Percentiles rank a stretch among this genome's conserved stretches.
These are phyloP conservation scores for Hyposoter didymator DNA, from an alignment of 2,888 invertebrate genomes.

Conservation along the genomic window DNA sequence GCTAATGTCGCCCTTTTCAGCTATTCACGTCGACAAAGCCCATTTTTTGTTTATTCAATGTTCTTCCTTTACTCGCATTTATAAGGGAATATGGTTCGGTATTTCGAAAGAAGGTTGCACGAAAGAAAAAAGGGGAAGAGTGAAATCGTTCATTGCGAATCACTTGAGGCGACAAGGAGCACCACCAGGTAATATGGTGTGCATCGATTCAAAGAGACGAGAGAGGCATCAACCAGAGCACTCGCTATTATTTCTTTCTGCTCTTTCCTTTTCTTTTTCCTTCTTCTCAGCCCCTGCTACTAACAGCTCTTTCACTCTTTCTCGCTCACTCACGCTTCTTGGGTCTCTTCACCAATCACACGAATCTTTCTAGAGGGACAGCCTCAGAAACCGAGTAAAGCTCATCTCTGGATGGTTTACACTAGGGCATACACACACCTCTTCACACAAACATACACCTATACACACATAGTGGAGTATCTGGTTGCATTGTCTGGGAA, in stretches of 20 bases:
- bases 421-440: conserved; percentile 7
- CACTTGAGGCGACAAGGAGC: conserved; percentile 25
- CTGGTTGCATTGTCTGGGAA: conserved; percentile 76
- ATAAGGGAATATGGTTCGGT: conserved; percentile 2
- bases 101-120: conserved; percentile 4
- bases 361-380: conserved; percentile 30
- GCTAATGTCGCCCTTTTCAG: conserved; percentile 9
- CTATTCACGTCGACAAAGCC: background rate
- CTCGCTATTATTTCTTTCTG: conserved; percentile 13
- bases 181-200: conserved; percentile 26
- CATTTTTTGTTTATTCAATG: background rate
- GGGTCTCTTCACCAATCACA: conserved; percentile 29
- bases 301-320: background rate
- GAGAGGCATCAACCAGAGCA: conserved; percentile 42
- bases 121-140: background rate
- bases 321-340: background rate
- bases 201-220: conserved; percentile 37
- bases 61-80: conserved; percentile 5
- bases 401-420: conserved; percentile 25
- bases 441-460: conserved; percentile 27
- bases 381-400: conserved; percentile 28
- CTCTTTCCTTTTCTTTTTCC: background rate
- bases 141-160: conserved; percentile 38
- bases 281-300: background rate
- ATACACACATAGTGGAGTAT: conserved; percentile 46